Percentiles rank a stretch among this genome's conserved stretches.
These are phyloP conservation scores for Merluccius polli DNA, from an alignment of 2,797 vertebrate genomes.

Conservation along the genomic window DNA sequence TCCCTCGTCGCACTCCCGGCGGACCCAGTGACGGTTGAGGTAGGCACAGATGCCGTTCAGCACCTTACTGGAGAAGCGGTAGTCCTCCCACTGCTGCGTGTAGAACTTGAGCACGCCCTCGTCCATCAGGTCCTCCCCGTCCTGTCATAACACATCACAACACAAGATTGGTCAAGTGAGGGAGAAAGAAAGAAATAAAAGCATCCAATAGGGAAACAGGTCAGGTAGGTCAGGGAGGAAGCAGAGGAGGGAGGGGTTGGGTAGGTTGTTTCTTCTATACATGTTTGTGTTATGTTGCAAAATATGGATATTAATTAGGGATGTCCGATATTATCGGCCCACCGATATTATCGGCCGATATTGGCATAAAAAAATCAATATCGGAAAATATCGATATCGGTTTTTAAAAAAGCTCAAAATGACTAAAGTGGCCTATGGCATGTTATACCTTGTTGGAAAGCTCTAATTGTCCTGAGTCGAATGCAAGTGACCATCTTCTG, in stretches of 20 bases:
- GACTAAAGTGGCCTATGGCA: no score
- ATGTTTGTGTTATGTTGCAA: not conserved
- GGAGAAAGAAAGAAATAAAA: not conserved
- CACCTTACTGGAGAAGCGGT: slow-evolving; percentile 97
- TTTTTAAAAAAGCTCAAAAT: no score
- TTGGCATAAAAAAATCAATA: no score
- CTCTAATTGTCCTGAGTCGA: no score
- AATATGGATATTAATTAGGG: no score
- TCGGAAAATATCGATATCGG: no score
- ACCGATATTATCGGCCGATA: no score
- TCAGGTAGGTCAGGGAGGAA: no score
- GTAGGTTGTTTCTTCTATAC: not conserved
- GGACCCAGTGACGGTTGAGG: slow-evolving; percentile 98
- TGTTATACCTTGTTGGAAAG: no score
- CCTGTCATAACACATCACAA: slow-evolving; percentile 61
- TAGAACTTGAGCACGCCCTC: slow-evolving; percentile 97
- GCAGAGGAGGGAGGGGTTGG: not conserved
- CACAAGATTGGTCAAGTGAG: not conserved
- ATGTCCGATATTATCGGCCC: no score
- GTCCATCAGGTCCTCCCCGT: slow-evolving; percentile 96
- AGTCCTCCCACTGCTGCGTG: slow-evolving; percentile 98
- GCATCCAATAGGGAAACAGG: not conserved
- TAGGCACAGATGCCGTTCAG: slow-evolving; percentile 98
- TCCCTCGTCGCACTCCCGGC: slow-evolving; percentile 95
- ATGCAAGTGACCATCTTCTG: no score